A percentile compares a stretch with the other conserved stretches of the same genome.
phyloP scores from a whole-genome alignment of 2,888 invertebrate genomes.

The Sericinus montela region DNA sequence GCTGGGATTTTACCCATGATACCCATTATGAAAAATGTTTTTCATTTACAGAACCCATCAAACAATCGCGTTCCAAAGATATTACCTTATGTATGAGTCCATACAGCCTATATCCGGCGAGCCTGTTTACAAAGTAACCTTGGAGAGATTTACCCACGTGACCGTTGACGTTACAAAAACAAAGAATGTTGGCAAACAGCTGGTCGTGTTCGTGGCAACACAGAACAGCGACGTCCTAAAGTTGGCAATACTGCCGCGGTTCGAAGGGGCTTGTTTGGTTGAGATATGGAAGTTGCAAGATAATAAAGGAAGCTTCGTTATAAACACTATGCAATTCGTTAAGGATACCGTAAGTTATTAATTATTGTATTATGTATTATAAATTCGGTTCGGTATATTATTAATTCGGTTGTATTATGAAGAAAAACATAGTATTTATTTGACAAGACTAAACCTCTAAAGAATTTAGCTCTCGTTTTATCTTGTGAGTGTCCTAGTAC shows the following conservation, averaged over 20 bases:
- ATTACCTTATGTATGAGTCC: constrained; percentile 93
- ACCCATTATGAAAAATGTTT: background rate
- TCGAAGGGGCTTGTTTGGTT: constrained; percentile 87
- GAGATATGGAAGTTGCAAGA: constrained; percentile 89
- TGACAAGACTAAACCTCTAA: too few relatives aligned
- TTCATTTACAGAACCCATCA: constrained; percentile 53
- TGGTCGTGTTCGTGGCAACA: constrained; percentile 90
- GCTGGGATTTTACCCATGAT: too few relatives aligned
- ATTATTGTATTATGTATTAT: too few relatives aligned
- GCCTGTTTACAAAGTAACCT: constrained; percentile 84
- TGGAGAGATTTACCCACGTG: constrained; percentile 87
- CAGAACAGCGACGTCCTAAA: constrained; percentile 88
- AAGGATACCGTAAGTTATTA: constrained; percentile 83
- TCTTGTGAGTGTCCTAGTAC: too few relatives aligned
- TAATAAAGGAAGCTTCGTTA: constrained; percentile 70
- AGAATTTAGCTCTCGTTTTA: too few relatives aligned
- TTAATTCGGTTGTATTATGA: too few relatives aligned
- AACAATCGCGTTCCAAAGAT: constrained; percentile 83
- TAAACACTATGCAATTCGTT: constrained; percentile 86
- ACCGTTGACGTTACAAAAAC: constrained; percentile 90
- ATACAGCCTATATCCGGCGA: constrained; percentile 85
- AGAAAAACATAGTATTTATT: too few relatives aligned
- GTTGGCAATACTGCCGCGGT: constrained; percentile 85
- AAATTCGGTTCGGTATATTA: too few relatives aligned
- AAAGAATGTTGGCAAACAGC: constrained; percentile 83